Percentiles rank a stretch among this genome's conserved stretches.
These are phyloP conservation scores for Pterobdella sp. DNA, from an alignment of 2,888 invertebrate genomes.

Conservation along the genomic window DNA sequence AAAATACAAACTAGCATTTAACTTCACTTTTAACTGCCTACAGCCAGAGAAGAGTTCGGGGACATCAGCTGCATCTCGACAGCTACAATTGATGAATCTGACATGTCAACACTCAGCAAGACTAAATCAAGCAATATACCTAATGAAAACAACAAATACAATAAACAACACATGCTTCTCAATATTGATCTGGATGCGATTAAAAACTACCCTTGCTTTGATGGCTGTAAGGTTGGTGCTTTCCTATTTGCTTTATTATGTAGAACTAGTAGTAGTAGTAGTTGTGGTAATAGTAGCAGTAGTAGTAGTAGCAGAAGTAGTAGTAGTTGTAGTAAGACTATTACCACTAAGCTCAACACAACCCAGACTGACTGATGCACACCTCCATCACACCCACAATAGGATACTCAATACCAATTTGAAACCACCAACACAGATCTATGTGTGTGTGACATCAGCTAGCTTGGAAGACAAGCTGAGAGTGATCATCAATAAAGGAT, in stretches of 20 bases:
- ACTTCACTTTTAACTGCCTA: too few relatives aligned
- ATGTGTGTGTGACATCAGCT: constrained; percentile 62
- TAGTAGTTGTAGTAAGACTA: background rate
- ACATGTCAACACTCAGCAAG: background rate
- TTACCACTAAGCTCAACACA: too few relatives aligned
- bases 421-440: constrained; percentile 57
- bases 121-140: background rate
- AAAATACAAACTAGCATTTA: too few relatives aligned
- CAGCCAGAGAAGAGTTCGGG: background rate
- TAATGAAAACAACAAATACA: background rate
- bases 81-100: background rate
- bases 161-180: background rate
- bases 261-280: background rate
- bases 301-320: background rate
- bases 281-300: background rate
- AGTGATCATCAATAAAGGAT: constrained; percentile 65
- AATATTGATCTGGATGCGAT: background rate
- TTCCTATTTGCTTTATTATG: background rate
- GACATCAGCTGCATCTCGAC: constrained; percentile 8
- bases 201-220: background rate
- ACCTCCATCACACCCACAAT: background rate
- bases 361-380: too few relatives aligned
- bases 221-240: constrained; percentile 6
- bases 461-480: constrained; percentile 63
- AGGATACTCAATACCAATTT: too few relatives aligned